A percentile compares a stretch with the other conserved stretches of the same genome.
These are phyloP conservation scores for Trematomus loennbergii DNA, from an alignment of 2,113 vertebrate species.

Conservation along the genomic window DNA sequence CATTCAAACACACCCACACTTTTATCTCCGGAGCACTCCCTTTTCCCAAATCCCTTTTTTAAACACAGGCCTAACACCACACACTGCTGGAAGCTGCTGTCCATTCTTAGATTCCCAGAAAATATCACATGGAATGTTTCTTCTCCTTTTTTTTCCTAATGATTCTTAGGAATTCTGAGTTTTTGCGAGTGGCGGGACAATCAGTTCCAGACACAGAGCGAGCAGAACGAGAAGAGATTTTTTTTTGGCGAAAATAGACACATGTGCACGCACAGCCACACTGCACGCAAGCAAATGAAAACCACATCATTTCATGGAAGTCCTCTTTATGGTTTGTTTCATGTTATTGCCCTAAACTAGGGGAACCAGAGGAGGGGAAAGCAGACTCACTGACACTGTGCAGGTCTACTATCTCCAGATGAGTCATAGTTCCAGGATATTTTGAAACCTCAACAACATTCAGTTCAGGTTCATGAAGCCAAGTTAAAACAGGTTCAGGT, in stretches of 20 bases:
- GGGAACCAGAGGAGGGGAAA: not conserved
- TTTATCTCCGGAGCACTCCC: conserved; percentile 49
- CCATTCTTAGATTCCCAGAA: conserved; percentile 70
- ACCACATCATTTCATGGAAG: conserved; percentile 64
- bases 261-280: not conserved
- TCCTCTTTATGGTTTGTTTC: conserved; percentile 22
- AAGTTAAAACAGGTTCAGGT: conserved; percentile 25
- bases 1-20: conserved; percentile 41
- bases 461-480: not conserved
- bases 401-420: not conserved
- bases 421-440: conserved; percentile 9
- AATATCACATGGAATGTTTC: conserved; percentile 64
- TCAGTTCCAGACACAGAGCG: conserved; percentile 66
- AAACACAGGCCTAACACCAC: conserved; percentile 60
- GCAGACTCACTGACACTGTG: conserved; percentile 21
- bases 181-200: conserved; percentile 52
- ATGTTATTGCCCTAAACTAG: conserved; percentile 5
- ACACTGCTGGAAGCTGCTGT: conserved; percentile 45
- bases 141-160: conserved; percentile 16
- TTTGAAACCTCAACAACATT: not conserved
- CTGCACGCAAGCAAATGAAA: conserved; percentile 58
- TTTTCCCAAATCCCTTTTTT: conserved; percentile 52
- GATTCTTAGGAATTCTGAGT: conserved; percentile 60
- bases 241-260: conserved; percentile 44
- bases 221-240: conserved; percentile 29